phyloP scores from a whole-genome alignment of 1,140 invertebrate genomes.

The Heterodera schachtii region DNA sequence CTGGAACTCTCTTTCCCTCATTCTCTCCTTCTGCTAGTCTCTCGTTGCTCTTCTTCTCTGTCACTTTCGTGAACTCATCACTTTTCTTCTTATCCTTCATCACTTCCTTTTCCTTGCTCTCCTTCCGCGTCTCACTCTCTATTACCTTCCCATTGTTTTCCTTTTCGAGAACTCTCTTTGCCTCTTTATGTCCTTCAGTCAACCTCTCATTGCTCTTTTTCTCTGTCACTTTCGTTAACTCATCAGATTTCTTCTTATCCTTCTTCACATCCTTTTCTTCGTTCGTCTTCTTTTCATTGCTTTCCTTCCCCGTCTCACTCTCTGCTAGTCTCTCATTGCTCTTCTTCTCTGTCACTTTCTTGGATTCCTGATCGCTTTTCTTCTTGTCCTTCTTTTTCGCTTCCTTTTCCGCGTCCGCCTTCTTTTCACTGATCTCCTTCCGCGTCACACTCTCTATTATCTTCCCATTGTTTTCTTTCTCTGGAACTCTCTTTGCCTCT shows the following conservation, averaged over 20 bases:
- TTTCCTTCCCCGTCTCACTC: background rate
- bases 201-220: background rate
- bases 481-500: no score
- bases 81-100: no score
- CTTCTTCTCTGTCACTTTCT: no score
- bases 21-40: background rate
- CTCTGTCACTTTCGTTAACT: background rate
- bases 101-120: background rate
- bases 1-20: background rate
- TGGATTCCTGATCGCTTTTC: background rate
- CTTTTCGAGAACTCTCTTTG: background rate
- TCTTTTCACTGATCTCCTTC: background rate
- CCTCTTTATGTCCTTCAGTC: background rate
- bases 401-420: background rate
- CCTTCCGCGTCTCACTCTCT: no score
- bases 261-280: background rate
- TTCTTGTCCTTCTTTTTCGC: background rate
- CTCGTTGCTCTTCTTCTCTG: background rate
- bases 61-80: no score
- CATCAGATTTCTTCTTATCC: no score
- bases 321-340: background rate
- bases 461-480: no score
- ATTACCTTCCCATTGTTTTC: no score
- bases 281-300: background rate
- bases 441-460: no score